Conservation (phyloP, 2,888 invertebrate genomes). For the Odontocerum albicorne region DNA sequence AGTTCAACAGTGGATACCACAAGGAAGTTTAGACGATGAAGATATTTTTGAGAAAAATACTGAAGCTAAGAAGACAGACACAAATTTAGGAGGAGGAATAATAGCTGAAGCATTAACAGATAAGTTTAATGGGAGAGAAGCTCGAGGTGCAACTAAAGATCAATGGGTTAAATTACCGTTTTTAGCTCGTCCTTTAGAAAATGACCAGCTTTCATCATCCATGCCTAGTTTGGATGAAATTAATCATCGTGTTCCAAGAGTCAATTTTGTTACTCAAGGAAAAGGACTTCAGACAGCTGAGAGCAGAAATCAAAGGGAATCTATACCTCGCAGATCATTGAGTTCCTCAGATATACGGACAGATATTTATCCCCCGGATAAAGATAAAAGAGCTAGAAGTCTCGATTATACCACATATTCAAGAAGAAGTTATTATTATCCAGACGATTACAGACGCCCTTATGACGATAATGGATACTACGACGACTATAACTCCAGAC, state of each 20-base stretch:
- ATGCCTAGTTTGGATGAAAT: conserved; percentile 58
- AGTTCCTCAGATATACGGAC: conserved; percentile 49
- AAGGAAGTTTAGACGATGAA: conserved; percentile 47
- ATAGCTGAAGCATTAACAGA: conserved; percentile 54
- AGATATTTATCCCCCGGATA: conserved; percentile 53
- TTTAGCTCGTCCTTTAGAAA: conserved; percentile 48
- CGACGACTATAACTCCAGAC: conserved; percentile 46
- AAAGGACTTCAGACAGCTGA: conserved; percentile 55
- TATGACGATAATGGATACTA: conserved; percentile 51
- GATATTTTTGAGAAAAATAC: conserved; percentile 52
- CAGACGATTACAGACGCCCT: conserved; percentile 49
- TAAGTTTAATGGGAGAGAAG: conserved; percentile 60
- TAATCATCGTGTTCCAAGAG: conserved; percentile 63
- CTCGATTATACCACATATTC: conserved; percentile 54
- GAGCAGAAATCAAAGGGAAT: conserved; percentile 55
- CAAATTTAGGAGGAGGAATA: conserved; percentile 44
- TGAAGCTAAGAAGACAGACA: conserved; percentile 43
- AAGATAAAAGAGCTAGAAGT: conserved; percentile 43
- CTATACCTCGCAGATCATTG: conserved; percentile 47
- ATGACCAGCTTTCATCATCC: conserved; percentile 54
- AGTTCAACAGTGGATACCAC: conserved; percentile 51
- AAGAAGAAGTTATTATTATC: conserved; percentile 54
- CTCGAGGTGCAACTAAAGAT: conserved; percentile 59
- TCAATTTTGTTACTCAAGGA: conserved; percentile 68
- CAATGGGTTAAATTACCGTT: conserved; percentile 64